Percentiles rank a stretch among this genome's conserved stretches.
These are phyloP conservation scores for Campylorhamphus procurvoides DNA, from an alignment of 2,113 vertebrate species.

Conservation along the genomic window DNA sequence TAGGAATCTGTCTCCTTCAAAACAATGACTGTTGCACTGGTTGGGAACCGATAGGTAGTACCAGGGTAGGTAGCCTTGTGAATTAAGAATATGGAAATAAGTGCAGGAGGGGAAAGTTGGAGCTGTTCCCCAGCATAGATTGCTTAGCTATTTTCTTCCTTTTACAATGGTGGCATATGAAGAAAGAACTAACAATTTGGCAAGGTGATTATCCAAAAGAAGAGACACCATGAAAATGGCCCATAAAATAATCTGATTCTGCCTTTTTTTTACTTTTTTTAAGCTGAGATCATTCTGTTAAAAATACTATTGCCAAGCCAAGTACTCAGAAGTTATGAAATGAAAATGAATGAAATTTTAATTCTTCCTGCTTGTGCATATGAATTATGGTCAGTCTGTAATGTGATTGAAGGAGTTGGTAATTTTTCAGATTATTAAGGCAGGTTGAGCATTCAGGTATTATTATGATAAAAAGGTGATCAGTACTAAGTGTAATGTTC, in stretches of 20 bases:
- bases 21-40: background rate
- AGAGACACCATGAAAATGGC: background rate
- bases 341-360: background rate
- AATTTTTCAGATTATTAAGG: background rate
- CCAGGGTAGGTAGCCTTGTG: background rate
- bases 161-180: background rate
- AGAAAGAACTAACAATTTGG: background rate
- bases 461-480: background rate
- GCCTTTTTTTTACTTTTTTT: background rate
- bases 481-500: background rate
- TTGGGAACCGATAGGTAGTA: background rate
- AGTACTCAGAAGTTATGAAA: background rate
- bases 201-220: background rate
- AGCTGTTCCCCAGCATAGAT: background rate
- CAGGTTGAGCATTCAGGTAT: background rate
- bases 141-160: background rate
- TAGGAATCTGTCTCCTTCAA: background rate
- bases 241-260: background rate
- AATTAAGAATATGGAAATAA: background rate
- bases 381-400: background rate
- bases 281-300: background rate
- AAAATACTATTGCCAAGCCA: background rate
- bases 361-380: background rate
- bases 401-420: background rate
- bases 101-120: fast-evolving